Percentiles rank a stretch among this genome's conserved stretches.
phyloP scores from a whole-genome alignment of 2,113 vertebrate genomes.

The Corythoichthys intestinalis region DNA sequence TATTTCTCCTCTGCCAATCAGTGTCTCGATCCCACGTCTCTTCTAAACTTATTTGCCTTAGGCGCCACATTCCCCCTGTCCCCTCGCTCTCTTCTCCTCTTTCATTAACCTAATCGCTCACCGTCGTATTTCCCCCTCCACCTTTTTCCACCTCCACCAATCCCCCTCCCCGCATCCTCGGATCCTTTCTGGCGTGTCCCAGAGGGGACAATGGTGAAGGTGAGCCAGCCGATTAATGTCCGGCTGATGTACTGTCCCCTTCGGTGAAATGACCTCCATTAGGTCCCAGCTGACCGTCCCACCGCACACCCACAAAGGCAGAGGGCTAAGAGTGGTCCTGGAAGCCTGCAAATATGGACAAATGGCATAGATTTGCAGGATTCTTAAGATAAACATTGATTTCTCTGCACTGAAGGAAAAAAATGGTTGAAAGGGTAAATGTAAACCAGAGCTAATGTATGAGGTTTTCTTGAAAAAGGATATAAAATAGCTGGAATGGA shows the following conservation, averaged over 20 bases:
- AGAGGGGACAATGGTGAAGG: slow-evolving; percentile 55
- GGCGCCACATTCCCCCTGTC: slow-evolving; percentile 56
- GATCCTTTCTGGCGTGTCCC: slow-evolving; percentile 36
- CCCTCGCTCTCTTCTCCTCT: slow-evolving; percentile 59
- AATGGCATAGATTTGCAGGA: neutral
- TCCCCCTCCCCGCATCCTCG: slow-evolving; percentile 46
- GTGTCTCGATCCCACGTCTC: slow-evolving; percentile 35
- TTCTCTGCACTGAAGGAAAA: neutral
- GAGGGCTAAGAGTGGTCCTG: slow-evolving; percentile 9
- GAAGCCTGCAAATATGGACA: slow-evolving; percentile 13
- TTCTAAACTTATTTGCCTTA: slow-evolving; percentile 62
- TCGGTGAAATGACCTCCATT: slow-evolving; percentile 46
- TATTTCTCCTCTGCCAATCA: slow-evolving; percentile 59
- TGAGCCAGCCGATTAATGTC: slow-evolving; percentile 65
- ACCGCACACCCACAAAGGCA: slow-evolving; percentile 8
- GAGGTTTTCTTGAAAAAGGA: too few species aligned
- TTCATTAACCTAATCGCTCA: slow-evolving; percentile 71
- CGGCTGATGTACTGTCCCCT: slow-evolving; percentile 64
- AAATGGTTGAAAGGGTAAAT: neutral
- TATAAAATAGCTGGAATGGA: too few species aligned
- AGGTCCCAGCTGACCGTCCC: slow-evolving; percentile 29
- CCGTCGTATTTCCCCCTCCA: slow-evolving; percentile 51
- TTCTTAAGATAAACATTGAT: neutral
- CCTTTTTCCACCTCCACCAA: slow-evolving; percentile 38
- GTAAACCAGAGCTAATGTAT: neutral